These are phyloP conservation scores for Vanessa cardui DNA, from an alignment of 2,888 invertebrate species.

Conservation along the genomic window DNA sequence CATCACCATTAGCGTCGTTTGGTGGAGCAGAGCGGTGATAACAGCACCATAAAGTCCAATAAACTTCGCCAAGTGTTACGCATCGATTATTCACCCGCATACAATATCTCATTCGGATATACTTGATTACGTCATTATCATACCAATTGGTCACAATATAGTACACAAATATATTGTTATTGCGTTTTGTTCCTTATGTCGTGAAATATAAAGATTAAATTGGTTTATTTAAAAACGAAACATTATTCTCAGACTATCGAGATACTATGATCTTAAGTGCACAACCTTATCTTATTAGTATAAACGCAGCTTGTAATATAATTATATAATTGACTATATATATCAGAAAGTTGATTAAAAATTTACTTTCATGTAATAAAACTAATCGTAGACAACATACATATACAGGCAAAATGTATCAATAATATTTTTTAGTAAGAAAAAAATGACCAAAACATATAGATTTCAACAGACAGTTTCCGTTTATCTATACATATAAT, in stretches of 20 bases:
- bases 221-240: background rate
- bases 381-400: no score
- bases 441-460: no score
- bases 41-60: conserved; percentile 3
- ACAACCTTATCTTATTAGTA: background rate
- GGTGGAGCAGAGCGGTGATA: background rate
- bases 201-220: background rate
- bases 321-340: background rate
- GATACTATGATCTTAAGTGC: background rate
- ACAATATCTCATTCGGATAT: background rate
- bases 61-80: conserved; percentile 14
- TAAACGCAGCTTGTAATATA: background rate
- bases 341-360: no score
- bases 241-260: background rate
- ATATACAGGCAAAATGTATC: no score
- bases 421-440: no score
- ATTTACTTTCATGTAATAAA: no score
- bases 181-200: background rate
- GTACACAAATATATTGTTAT: background rate
- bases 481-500: no score
- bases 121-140: conserved; percentile 1
- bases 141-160: conserved; percentile 1
- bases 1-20: background rate
- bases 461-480: no score
- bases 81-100: conserved; percentile 6